Percentiles rank a stretch among this genome's conserved stretches.
phyloP scores from a whole-genome alignment of 2,113 vertebrate species.

The Callithrix jacchus region DNA sequence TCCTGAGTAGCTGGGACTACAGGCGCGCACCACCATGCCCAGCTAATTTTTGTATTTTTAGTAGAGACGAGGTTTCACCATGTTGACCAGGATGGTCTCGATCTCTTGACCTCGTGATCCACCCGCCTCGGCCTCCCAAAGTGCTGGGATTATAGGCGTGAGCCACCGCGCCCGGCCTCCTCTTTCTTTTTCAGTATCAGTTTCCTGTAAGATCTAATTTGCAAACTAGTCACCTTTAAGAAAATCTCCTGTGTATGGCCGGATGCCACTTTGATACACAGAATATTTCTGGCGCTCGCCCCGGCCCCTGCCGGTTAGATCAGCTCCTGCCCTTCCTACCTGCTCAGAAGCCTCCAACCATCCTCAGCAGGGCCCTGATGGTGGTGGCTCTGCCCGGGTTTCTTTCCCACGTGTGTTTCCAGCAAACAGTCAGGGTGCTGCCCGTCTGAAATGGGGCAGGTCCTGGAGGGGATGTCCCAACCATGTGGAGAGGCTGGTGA shows the following conservation, averaged over 20 bases:
- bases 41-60: no score
- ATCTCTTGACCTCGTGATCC: no score
- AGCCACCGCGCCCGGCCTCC: no score
- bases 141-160: no score
- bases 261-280: background rate
- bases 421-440: background rate
- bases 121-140: no score
- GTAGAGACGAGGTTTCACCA: no score
- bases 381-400: background rate
- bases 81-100: no score
- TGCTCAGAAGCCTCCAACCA: no score
- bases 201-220: background rate
- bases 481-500: background rate
- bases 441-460: background rate
- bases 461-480: background rate
- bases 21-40: no score
- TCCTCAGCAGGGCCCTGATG: background rate
- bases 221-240: background rate
- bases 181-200: background rate
- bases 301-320: no score
- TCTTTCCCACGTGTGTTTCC: background rate
- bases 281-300: background rate
- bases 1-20: no score
- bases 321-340: background rate
- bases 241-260: background rate